Evolutionary conservation across 2,888 invertebrate species (phyloP).

Genomic region (Chrysotoxum bicinctum): DNA sequence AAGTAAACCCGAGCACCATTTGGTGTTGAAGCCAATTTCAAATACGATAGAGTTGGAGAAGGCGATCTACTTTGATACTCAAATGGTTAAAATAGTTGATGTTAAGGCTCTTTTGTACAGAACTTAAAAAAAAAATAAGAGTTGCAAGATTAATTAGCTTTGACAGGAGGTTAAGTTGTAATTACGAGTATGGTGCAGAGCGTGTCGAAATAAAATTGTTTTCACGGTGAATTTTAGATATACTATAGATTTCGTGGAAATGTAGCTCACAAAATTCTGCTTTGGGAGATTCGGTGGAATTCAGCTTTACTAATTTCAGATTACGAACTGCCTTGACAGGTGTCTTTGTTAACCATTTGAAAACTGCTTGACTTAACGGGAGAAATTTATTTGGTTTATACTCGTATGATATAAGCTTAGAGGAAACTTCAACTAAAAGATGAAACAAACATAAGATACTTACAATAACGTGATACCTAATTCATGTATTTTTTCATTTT

Average conservation of each 20-base stretch:
- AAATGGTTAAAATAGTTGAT: background rate
- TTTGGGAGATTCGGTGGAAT: background rate
- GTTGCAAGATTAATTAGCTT: slow-evolving; percentile 39
- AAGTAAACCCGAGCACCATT: slow-evolving; percentile 40
- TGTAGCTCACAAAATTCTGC: too few species aligned
- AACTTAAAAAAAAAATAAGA: background rate
- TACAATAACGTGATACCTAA: too few species aligned
- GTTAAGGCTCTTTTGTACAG: background rate
- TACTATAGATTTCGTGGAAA: slow-evolving; percentile 14
- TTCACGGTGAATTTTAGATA: slow-evolving; percentile 1
- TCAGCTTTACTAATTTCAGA: background rate
- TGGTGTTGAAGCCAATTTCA: slow-evolving; percentile 45
- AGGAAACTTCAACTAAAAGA: too few species aligned
- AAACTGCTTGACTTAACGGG: too few species aligned
- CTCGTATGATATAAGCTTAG: too few species aligned
- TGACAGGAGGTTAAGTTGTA: slow-evolving; percentile 37
- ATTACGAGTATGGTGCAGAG: background rate
- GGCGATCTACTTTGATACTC: slow-evolving; percentile 42
- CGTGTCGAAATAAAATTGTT: background rate
- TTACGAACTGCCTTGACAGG: background rate
- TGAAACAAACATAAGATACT: too few species aligned
- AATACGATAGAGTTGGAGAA: slow-evolving; percentile 19
- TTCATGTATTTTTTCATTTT: too few species aligned
- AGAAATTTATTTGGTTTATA: too few species aligned
- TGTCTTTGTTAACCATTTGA: too few species aligned